Evolutionary conservation across 2,888 invertebrate species (phyloP).

Genomic region (Athripsodes cinereus): DNA sequence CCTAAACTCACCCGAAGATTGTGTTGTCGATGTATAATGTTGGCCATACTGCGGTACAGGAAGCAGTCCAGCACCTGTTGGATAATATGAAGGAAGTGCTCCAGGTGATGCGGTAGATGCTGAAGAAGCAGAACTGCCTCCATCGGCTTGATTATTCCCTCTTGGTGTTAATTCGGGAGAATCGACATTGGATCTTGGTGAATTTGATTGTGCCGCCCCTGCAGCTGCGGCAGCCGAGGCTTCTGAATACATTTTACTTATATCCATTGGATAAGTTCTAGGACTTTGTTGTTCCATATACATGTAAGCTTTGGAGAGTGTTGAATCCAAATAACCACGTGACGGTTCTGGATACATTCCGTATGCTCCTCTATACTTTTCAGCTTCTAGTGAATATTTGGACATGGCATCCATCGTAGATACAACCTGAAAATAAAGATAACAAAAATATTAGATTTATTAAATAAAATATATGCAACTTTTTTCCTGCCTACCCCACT

Average conservation of each 20-base stretch:
- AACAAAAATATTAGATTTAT: too few relatives aligned
- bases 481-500: too few relatives aligned
- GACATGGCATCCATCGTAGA: constrained; percentile 71
- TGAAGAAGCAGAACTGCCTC: constrained; percentile 50
- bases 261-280: constrained; percentile 55
- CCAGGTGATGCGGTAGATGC: constrained; percentile 60
- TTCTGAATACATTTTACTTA: constrained; percentile 61
- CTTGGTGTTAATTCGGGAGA: constrained; percentile 52
- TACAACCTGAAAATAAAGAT: constrained; percentile 50
- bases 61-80: constrained; percentile 51
- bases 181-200: constrained; percentile 44
- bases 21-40: constrained; percentile 50
- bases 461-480: too few relatives aligned
- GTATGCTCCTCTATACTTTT: constrained; percentile 68
- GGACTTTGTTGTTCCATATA: constrained; percentile 63
- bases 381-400: constrained; percentile 70
- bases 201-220: constrained; percentile 46
- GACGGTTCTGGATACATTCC: constrained; percentile 72
- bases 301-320: constrained; percentile 68
- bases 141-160: constrained; percentile 42
- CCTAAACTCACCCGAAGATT: constrained; percentile 61
- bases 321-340: constrained; percentile 64
- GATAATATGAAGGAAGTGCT: constrained; percentile 56
- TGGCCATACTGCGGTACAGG: constrained; percentile 62
- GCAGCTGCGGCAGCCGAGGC: constrained; percentile 56